Base-by-base conservation (phyloP, 2,797 vertebrate genomes). In the Sparidentex hasta region DNA sequence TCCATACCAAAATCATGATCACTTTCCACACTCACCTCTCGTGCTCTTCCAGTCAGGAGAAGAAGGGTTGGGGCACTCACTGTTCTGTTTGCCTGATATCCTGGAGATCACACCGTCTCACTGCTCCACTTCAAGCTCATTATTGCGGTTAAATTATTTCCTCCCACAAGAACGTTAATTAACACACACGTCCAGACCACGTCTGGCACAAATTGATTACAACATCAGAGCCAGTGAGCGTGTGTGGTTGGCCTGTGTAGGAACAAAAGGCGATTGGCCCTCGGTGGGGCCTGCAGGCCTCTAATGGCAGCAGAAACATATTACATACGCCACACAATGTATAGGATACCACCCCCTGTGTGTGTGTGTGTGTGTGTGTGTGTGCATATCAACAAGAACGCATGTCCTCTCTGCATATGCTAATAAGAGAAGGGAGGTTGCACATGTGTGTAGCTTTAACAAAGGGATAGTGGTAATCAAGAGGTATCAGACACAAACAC, bases 141-240 rank as follows among this genome's bases (percentile, higher is more conserved):
- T 95, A 95, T 94, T 90, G 75, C 86, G 79, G 93, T 95, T 93
- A 94, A 94, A 95, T 95, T 92, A 95, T 95, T 94, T 95, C 94
- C 94, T 94, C 93, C 91, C 91, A 91, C 93, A 93, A 95, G 94
- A 94, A 92, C 77, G 87, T 94, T 95, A 95, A 95, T 95, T 95
- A 95, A 94, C 95, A 94, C 92, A 92, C 94, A 93, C 87, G 93
- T 95, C 91, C 93, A 92, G 92, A 91, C 87, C 88, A 91, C 78
- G 91, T 94, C 94, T 93, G 93, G 90, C 93, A 92, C 94, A 94
- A 95, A 95, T 94, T 94, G 94, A 96, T 95, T 95, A 94, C 91
- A 92, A 93, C 94, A 93, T 94, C 93, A 89, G 92, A 88, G 85
- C 58, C 66, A 16, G 69, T 52, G 67, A 74, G 68, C 87, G 79